These are phyloP conservation scores for Strigops habroptila DNA, from an alignment of 2,113 vertebrate genomes.

Conservation along the genomic window DNA sequence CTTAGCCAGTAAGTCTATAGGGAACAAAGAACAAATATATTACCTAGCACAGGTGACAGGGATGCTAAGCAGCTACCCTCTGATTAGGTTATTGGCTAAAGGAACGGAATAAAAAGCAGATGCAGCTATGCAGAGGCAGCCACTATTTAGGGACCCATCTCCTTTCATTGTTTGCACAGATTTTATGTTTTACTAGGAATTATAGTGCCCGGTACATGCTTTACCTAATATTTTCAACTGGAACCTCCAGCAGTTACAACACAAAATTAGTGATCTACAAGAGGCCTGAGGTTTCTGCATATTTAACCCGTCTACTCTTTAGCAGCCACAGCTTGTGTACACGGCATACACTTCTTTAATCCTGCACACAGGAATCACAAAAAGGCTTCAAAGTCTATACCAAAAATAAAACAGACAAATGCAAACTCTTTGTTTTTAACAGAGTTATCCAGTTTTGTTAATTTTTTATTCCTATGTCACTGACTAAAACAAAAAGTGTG, in stretches of 20 bases:
- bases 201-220: background rate
- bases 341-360: background rate
- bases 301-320: background rate
- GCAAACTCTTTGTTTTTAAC: background rate
- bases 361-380: background rate
- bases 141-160: background rate
- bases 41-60: constrained; percentile 58
- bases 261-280: background rate
- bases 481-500: background rate
- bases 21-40: constrained; percentile 46
- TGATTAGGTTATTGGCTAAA: background rate
- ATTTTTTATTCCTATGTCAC: background rate
- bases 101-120: background rate
- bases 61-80: constrained; percentile 24
- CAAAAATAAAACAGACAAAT: background rate
- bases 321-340: background rate
- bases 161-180: constrained; percentile 17
- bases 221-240: background rate
- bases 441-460: background rate
- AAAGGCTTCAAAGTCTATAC: background rate
- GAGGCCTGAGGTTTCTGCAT: background rate
- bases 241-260: constrained; percentile 18
- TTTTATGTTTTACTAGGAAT: constrained; percentile 28
- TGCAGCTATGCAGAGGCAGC: background rate
- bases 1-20: constrained; percentile 10